phyloP scores from a whole-genome alignment of 2,113 vertebrate species.

The Cyphomyrus discorhynchus region DNA sequence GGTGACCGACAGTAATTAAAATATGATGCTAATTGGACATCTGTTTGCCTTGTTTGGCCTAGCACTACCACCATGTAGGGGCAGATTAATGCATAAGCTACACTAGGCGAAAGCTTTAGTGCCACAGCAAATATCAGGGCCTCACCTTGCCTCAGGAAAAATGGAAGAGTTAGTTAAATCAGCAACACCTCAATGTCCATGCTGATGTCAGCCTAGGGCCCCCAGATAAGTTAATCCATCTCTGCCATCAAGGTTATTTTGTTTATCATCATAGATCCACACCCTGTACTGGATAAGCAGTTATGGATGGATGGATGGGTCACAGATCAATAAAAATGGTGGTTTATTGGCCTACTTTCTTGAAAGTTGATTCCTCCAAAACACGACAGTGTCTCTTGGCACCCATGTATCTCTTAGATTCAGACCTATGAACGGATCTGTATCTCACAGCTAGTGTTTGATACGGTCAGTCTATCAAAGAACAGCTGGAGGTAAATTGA shows the following conservation, averaged over 20 bases:
- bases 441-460: neutral
- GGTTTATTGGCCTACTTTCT: neutral
- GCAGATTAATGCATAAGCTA: neutral
- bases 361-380: neutral
- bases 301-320: neutral
- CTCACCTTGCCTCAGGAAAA: neutral
- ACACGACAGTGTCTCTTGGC: neutral
- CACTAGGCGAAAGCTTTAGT: neutral
- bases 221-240: neutral
- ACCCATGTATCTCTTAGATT: neutral
- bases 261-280: neutral
- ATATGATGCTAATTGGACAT: neutral
- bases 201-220: neutral
- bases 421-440: neutral
- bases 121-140: neutral
- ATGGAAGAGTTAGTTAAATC: neutral
- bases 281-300: neutral
- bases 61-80: neutral
- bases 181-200: neutral
- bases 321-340: neutral
- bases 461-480: neutral
- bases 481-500: neutral
- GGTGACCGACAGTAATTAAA: neutral
- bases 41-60: neutral
- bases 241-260: neutral